Conservation (phyloP, 2,888 invertebrate species). For the Globia sparganii region DNA sequence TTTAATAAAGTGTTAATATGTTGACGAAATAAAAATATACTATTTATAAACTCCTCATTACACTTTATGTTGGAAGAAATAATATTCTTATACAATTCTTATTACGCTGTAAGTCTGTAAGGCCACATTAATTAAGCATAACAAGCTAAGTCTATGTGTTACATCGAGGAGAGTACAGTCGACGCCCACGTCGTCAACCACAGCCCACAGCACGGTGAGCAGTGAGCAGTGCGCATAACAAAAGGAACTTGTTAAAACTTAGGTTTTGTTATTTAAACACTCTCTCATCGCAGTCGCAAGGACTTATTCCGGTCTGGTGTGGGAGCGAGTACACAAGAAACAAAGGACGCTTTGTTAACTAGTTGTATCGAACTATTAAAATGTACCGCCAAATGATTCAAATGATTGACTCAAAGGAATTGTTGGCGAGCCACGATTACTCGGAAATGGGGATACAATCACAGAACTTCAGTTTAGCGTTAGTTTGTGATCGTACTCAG, state of each 20-base stretch:
- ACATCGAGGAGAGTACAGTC: no score
- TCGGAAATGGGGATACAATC: not conserved
- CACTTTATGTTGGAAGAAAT: not conserved
- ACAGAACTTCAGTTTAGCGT: not conserved
- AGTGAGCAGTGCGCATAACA: slow-evolving; percentile 10
- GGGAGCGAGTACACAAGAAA: not conserved
- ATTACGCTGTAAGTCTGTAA: not conserved
- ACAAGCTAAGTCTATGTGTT: not conserved
- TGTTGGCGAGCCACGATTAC: slow-evolving; percentile 13
- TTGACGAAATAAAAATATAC: not conserved
- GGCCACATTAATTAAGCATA: slow-evolving; percentile 7
- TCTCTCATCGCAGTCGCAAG: slow-evolving; percentile 16
- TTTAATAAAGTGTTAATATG: no score
- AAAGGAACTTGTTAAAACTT: slow-evolving; percentile 27
- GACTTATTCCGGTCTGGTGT: no score
- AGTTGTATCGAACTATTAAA: slow-evolving; percentile 11
- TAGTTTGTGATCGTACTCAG: not conserved
- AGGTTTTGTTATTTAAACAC: slow-evolving; percentile 20
- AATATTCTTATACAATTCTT: not conserved
- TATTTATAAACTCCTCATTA: not conserved
- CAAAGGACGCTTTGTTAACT: slow-evolving; percentile 2
- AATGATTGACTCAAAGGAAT: slow-evolving; percentile 30
- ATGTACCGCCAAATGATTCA: not conserved
- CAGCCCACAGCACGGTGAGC: not conserved
- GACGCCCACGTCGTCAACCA: not conserved